Evolutionary conservation across 64 coral and sea anemone genomes (phyloP).

Genomic region (Platygyra sinensis): DNA sequence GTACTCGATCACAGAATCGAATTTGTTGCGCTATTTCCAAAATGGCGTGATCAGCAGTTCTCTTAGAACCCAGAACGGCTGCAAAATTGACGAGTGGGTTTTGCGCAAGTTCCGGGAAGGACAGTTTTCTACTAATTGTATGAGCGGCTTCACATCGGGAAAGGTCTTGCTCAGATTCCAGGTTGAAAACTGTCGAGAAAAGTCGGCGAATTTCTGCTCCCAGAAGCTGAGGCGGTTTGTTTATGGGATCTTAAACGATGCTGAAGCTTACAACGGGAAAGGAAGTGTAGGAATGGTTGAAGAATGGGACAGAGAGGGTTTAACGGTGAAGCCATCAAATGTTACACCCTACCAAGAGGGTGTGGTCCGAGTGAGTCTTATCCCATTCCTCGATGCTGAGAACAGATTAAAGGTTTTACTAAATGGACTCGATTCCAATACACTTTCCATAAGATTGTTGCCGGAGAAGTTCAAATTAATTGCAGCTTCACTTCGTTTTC

Average conservation of each 20-base stretch:
- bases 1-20: slow-evolving; percentile 46
- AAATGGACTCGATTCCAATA: slow-evolving; percentile 37
- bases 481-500: slow-evolving; percentile 56
- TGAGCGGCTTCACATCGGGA: slow-evolving; percentile 40
- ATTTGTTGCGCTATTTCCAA: slow-evolving; percentile 40
- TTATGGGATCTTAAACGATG: slow-evolving; percentile 53
- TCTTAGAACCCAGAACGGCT: slow-evolving; percentile 14
- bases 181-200: slow-evolving; percentile 64
- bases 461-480: slow-evolving; percentile 43
- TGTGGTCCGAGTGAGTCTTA: slow-evolving; percentile 49
- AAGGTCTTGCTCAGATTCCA: slow-evolving; percentile 52
- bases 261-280: background rate
- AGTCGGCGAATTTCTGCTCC: slow-evolving; percentile 57
- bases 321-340: background rate
- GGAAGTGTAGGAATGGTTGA: background rate
- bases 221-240: slow-evolving; percentile 36
- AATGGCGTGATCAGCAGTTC: slow-evolving; percentile 26
- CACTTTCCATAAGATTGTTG: slow-evolving; percentile 8
- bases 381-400: background rate
- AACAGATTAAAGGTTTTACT: slow-evolving; percentile 36
- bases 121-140: slow-evolving; percentile 29
- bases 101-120: slow-evolving; percentile 38
- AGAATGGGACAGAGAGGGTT: slow-evolving; percentile 68
- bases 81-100: slow-evolving; percentile 21
- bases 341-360: slow-evolving; percentile 12